Evolutionary conservation across 2,113 vertebrate genomes (phyloP).

Genomic region (Cavia aperea): DNA sequence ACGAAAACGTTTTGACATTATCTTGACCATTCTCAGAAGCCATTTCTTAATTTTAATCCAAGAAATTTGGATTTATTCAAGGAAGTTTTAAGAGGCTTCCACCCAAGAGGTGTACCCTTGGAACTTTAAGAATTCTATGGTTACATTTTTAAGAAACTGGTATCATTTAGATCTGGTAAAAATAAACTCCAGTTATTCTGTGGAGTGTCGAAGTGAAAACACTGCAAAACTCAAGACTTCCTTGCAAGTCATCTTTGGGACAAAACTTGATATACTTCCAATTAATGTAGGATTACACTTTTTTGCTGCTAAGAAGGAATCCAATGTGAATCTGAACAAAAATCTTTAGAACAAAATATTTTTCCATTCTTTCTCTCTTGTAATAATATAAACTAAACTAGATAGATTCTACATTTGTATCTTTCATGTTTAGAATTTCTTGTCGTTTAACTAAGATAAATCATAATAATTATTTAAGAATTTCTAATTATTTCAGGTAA

Average conservation of each 20-base stretch:
- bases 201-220: not conserved
- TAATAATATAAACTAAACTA: not conserved
- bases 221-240: not conserved
- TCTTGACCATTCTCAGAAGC: not conserved
- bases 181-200: not conserved
- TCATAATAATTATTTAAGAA: not conserved
- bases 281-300: not conserved
- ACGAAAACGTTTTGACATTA: not conserved
- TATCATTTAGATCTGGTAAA: not conserved
- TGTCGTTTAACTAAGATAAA: conserved; percentile 5
- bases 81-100: not conserved
- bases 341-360: not conserved
- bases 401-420: not conserved
- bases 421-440: not conserved
- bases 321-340: not conserved
- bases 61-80: conserved; percentile 10
- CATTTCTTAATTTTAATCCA: not conserved
- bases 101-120: not conserved
- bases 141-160: conserved; percentile 23
- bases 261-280: conserved; percentile 22
- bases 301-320: conserved; percentile 4
- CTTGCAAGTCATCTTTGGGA: not conserved
- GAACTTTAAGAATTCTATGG: not conserved
- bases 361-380: not conserved
- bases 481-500: conserved; percentile 35